Percentiles rank a stretch among this genome's conserved stretches.
These are phyloP conservation scores for Hyperopisus bebe DNA, from an alignment of 2,113 vertebrate genomes.

Conservation along the genomic window DNA sequence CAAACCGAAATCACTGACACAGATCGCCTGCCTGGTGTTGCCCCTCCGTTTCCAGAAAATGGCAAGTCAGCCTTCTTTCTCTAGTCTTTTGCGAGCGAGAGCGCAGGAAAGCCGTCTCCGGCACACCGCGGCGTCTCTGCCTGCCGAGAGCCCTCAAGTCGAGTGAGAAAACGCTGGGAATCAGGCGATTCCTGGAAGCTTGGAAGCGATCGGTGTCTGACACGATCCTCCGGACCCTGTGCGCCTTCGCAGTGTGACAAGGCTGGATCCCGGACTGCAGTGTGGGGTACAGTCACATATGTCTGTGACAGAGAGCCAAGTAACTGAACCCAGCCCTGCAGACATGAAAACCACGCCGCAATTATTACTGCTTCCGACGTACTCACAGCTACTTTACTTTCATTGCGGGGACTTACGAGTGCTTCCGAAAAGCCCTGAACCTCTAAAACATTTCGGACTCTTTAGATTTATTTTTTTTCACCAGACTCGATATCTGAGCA, in stretches of 20 bases:
- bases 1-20: slow-evolving; percentile 35
- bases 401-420: neutral
- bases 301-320: slow-evolving; percentile 54
- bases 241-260: slow-evolving; percentile 41
- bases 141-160: slow-evolving; percentile 42
- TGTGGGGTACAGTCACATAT: slow-evolving; percentile 57
- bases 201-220: slow-evolving; percentile 38
- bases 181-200: slow-evolving; percentile 42
- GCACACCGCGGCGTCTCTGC: slow-evolving; percentile 44
- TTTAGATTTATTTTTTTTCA: neutral
- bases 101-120: neutral
- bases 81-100: slow-evolving; percentile 14
- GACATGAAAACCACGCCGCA: slow-evolving; percentile 37
- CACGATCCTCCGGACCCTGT: slow-evolving; percentile 23
- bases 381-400: slow-evolving; percentile 14
- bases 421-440: neutral
- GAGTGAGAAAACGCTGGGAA: slow-evolving; percentile 44
- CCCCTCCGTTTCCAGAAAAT: slow-evolving; percentile 45
- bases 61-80: slow-evolving; percentile 34
- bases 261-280: slow-evolving; percentile 47
- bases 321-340: slow-evolving; percentile 46
- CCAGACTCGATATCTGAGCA: neutral
- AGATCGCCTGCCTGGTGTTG: slow-evolving; percentile 37
- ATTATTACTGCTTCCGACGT: slow-evolving; percentile 12
- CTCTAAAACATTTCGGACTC: neutral